Conservation (phyloP, 2,888 invertebrate species). For the Capitulum mitella region DNA sequence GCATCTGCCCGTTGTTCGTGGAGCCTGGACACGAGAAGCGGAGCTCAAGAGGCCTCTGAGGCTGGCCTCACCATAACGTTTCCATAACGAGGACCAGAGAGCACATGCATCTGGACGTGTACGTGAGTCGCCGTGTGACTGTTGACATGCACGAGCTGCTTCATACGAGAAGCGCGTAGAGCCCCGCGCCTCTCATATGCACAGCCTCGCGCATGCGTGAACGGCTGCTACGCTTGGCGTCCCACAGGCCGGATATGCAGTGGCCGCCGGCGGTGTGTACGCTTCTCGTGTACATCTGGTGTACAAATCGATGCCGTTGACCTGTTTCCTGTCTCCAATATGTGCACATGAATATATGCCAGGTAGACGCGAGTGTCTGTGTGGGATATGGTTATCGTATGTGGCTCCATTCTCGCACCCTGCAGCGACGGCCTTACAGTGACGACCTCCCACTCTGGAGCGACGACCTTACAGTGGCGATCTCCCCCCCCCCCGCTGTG, state of each 20-base stretch:
- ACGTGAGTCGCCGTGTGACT: neutral
- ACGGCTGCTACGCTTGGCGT: too few species aligned
- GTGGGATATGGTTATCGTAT: too few species aligned
- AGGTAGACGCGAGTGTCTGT: neutral
- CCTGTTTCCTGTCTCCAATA: neutral
- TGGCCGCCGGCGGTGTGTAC: neutral
- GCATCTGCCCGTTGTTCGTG: neutral
- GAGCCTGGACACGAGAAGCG: neutral
- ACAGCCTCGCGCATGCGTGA: neutral
- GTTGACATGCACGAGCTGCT: neutral
- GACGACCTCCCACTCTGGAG: too few species aligned
- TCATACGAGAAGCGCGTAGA: neutral
- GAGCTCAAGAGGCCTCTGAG: neutral
- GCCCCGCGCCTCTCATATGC: neutral
- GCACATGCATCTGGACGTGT: neutral
- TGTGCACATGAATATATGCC: neutral
- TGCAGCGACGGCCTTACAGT: too few species aligned
- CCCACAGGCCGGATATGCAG: too few species aligned
- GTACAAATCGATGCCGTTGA: neutral
- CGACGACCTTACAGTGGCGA: too few species aligned
- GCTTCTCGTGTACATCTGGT: neutral
- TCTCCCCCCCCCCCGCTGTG: too few species aligned
- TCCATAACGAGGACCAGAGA: neutral
- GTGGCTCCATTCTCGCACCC: too few species aligned
- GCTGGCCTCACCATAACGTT: slow-evolving; percentile 1